Conservation (phyloP, 2,113 vertebrate genomes). For the Pyxicephalus adspersus region DNA sequence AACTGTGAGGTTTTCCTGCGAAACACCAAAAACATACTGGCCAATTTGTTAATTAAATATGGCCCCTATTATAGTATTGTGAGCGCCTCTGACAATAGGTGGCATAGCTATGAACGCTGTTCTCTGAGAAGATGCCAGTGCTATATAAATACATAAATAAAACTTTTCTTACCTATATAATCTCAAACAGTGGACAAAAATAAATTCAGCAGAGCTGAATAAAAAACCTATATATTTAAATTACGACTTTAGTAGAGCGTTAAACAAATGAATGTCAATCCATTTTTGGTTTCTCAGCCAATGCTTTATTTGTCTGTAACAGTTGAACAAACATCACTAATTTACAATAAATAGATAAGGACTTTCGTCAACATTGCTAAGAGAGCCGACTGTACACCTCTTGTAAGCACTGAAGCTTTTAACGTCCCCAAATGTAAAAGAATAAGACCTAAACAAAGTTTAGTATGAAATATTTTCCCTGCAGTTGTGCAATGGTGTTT, state of each 20-base stretch:
- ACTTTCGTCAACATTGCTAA: slow-evolving; percentile 28
- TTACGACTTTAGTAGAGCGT: background rate
- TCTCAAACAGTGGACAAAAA: background rate
- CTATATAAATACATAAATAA: background rate
- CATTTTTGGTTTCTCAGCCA: slow-evolving; percentile 4
- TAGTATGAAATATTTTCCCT: background rate
- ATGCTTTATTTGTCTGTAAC: slow-evolving; percentile 21
- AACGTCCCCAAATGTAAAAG: slow-evolving; percentile 10
- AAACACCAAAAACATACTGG: too few relatives aligned
- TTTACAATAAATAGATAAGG: slow-evolving; percentile 33
- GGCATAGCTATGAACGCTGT: too few relatives aligned
- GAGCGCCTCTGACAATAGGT: too few relatives aligned
- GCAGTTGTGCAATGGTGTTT: background rate
- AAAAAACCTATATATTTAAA: background rate
- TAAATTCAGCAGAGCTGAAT: background rate
- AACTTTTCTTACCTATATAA: background rate
- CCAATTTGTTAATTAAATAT: too few relatives aligned
- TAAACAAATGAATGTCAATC: slow-evolving; percentile 14
- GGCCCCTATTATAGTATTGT: too few relatives aligned
- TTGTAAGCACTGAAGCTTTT: slow-evolving; percentile 17
- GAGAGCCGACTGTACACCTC: slow-evolving; percentile 21
- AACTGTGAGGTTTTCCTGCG: too few relatives aligned
- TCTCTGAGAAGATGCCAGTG: too few relatives aligned
- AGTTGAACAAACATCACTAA: slow-evolving; percentile 41
- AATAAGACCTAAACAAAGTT: slow-evolving; percentile 19